Base-by-base conservation (phyloP, 92 coral and sea anemone species). In the Pocillopora grandis region DNA sequence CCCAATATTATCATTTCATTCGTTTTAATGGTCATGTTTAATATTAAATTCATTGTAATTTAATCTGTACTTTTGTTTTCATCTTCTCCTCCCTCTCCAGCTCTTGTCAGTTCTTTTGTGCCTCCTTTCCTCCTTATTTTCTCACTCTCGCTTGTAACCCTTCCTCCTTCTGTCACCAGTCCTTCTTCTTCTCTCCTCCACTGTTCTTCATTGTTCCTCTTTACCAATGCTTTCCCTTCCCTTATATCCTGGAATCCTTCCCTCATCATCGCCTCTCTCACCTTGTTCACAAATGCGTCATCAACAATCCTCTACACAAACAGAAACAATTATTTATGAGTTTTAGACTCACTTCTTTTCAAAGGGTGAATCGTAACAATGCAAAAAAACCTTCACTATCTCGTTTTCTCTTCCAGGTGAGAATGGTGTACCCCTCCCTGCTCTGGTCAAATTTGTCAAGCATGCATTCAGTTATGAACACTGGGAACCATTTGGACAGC, bases 381-480 rank as follows among this genome's bases (percentile, higher is more conserved):
- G 61, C 62, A 59, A 59, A 2, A 42, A 23, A 42, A 42, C 52
- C 52, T 2, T 59, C 8, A 59, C 61, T 57, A 15, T 71, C 18
- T 56, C 2, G 1, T 17, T 19, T 66, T 58, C 11, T 35, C 79
- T 85, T 71, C 58, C 42, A 95, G 99, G 97, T 64, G 88, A 90
- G 27, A 90, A 90, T 86, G 99, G 99, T 20, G 90, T 96, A 16
- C 97, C 99, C 4, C 81, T 94, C 17, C 91, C 95, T 27, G 87
- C 98, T 16, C 92, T 94, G 59, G 94, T 94, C 67, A 92, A 94
- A 85, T 96, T 96, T 71, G 90, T 94, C n/a, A 96, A 96, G 77
- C 88, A 66, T 61, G 98, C 99, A 2, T 96, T 94, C 66, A 92
- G 96, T 72, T 96, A 90, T 72, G 97, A 96, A 58, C 99, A 96